Base-by-base conservation (phyloP, 2,113 vertebrate species). In the Platysternon megacephalum region DNA sequence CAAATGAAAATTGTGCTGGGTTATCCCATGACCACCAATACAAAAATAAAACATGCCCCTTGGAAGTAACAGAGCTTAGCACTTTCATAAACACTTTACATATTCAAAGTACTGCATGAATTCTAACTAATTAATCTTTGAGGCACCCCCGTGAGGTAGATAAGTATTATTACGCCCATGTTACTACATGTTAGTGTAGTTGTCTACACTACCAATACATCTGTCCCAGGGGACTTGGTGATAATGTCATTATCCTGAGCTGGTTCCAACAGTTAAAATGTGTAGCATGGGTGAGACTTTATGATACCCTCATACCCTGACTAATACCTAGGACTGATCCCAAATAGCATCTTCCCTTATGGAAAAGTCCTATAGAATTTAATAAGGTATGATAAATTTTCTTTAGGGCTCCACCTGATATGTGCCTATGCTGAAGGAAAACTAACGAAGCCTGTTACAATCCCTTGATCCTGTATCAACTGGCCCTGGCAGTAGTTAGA, bases 211-310 rank as follows among this genome's bases (percentile, higher is more conserved):
- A 84, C 26, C 2, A n/a, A 79, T 53, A 6, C 3, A 85, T 79
- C 52, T 82, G 79, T 85, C 29, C 74, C 65, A 88, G 32, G 76
- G 48, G n/a, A 94, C 79, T 82, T 88, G 35, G 39, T 5, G 1
- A 72, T 24, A 72, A 85, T 0, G 0, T 29, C 22, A 61, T 49
- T 61, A 42, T 29, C 14, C 5, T 82, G 9, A 76, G 79, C 85
- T 88, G 21, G 49, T 93, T 93, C 91, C 85, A 92, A 49, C 72
- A 91, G 94, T 95, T 95, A 96, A 95, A 94, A 96, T 97, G 88
- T 95, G 94, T 93, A 84, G 24, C 92, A 95, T 93, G 94, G 88
- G 87, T 93, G 93, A 86, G 72, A 87, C 80, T 89, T 76, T 65
- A 93, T 1, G 1, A 48, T 82, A 84, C 32, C 49, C 52, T 95